Evolutionary conservation across 2,113 vertebrate genomes (phyloP), one percentile per base, ranked within the genome.

Genomic region (Toxostoma redivivum): DNA sequence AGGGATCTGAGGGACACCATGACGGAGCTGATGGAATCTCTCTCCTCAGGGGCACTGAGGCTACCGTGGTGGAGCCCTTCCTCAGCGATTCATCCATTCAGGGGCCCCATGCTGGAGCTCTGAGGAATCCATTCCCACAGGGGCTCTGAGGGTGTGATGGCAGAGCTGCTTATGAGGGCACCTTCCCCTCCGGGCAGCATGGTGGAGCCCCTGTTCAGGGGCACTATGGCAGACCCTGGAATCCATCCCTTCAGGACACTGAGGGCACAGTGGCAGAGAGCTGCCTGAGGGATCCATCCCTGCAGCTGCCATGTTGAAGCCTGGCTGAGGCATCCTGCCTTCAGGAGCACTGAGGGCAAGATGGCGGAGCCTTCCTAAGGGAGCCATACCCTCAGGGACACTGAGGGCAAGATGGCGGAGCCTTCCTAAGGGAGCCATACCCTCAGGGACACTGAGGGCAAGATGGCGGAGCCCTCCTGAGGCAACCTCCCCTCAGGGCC

Each of bases 401-500:
- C 44, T 45, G 44, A 20, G 44, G 44, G 44, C 44, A 10, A 20
- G 44, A 47, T 48, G 33, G 65, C 44, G 4, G 33, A 35, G 7
- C 33, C 25, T 1, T 0, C 27, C 38, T 22, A 38, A 31, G 60
- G 19, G 1, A 42, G 42, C 42, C 18, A 17, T 44, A 44, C 42
- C 42, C 42, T 44, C 42, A 44, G 42, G 45, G 45, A 8, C 45
- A 45, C 45, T 45, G 45, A 45, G 45, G 19, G 45, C 44, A 10
- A 20, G 44, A 47, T 48, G 33, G 65, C 44, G 4, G 33, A 35
- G 7, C 33, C 25, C 1, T 0, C 27, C 38, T 22, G 45, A 23
- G 15, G 38, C 0, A 48, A 0, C 23, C 23, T 3, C 44, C 24
- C 37, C 42, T 50, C 40, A 3, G 19, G 2, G 25, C 2, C 4